phyloP scores from a whole-genome alignment of 30 jellyfish, hydroid and myxozoan species.

The Rhopilema esculentum region DNA sequence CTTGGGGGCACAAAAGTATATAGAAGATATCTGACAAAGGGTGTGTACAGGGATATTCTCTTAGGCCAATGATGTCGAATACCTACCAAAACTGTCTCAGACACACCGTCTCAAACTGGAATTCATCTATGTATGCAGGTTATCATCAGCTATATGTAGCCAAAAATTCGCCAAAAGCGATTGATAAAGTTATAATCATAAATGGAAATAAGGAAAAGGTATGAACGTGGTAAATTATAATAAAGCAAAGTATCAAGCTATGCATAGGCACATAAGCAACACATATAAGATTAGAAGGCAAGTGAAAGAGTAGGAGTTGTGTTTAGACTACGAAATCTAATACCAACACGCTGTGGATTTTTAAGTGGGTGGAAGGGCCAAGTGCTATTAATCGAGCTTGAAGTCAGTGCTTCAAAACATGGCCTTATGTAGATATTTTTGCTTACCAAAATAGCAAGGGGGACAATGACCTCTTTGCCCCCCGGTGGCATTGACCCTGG shows the following conservation, averaged over 20 bases:
- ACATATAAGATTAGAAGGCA: constrained; percentile 53
- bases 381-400: too few relatives aligned
- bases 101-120: constrained; percentile 25
- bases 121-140: constrained; percentile 51
- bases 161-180: constrained; percentile 47
- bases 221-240: constrained; percentile 35
- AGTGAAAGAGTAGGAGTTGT: constrained; percentile 53
- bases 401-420: too few relatives aligned
- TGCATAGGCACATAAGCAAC: constrained; percentile 49
- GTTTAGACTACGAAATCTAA: constrained; percentile 35
- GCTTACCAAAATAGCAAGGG: too few relatives aligned
- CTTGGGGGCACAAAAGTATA: too few relatives aligned
- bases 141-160: constrained; percentile 64
- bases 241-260: constrained; percentile 34
- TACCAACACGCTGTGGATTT: too few relatives aligned
- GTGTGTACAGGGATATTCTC: too few relatives aligned
- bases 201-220: constrained; percentile 50
- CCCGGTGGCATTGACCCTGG: too few relatives aligned
- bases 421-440: too few relatives aligned
- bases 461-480: too few relatives aligned
- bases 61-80: constrained; percentile 48
- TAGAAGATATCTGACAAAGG: too few relatives aligned
- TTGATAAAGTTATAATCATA: constrained; percentile 47
- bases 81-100: constrained; percentile 59
- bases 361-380: too few relatives aligned